phyloP scores from a whole-genome alignment of 1,140 invertebrate genomes.

The Zaprionus lachaisei region DNA sequence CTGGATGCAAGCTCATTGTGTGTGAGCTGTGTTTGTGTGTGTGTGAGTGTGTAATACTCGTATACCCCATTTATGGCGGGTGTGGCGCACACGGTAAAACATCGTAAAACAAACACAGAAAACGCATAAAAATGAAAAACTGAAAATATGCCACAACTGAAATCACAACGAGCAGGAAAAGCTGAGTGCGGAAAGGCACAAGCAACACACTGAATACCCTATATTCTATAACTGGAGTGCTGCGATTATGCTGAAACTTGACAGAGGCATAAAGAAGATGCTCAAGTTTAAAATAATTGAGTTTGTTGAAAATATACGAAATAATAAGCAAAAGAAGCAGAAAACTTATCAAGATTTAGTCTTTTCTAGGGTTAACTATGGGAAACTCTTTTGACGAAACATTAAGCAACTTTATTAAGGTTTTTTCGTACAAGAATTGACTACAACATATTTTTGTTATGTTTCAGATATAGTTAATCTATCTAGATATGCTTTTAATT shows the following conservation, averaged over 20 bases:
- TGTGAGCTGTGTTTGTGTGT: neutral
- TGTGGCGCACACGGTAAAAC: slow-evolving; percentile 16
- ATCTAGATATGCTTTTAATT: too few relatives aligned
- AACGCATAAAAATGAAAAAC: slow-evolving; percentile 31
- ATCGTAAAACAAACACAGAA: slow-evolving; percentile 17
- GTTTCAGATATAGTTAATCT: too few relatives aligned
- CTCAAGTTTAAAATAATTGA: neutral
- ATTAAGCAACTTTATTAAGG: too few relatives aligned
- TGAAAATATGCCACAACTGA: slow-evolving; percentile 31
- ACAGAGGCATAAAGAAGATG: neutral
- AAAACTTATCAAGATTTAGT: too few relatives aligned
- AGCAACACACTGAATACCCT: neutral
- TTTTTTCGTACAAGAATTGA: too few relatives aligned
- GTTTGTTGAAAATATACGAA: neutral
- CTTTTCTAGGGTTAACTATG: too few relatives aligned
- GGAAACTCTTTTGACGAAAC: too few relatives aligned
- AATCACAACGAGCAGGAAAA: slow-evolving; percentile 32
- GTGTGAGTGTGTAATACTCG: slow-evolving; percentile 22
- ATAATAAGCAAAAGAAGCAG: too few relatives aligned
- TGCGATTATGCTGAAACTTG: neutral
- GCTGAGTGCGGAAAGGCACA: neutral
- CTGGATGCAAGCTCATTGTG: neutral
- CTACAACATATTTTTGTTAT: too few relatives aligned
- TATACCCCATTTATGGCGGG: slow-evolving; percentile 16
- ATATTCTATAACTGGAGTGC: neutral